A percentile compares a stretch with the other conserved stretches of the same genome.
Conservation (phyloP, 2,113 vertebrate species). For the Hydrolagus affinis region DNA sequence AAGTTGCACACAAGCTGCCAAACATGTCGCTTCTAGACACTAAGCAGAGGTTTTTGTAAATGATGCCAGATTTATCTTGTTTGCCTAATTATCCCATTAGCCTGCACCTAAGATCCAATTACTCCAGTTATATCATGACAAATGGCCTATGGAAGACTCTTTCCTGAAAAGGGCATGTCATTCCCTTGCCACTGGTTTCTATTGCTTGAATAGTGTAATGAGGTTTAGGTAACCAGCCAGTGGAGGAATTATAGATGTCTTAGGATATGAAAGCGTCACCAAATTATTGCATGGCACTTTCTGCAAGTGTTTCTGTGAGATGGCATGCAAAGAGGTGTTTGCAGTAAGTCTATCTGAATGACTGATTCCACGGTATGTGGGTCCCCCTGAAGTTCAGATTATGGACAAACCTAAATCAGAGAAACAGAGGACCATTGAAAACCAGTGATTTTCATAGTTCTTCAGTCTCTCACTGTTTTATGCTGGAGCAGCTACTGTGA, state of each 20-base stretch:
- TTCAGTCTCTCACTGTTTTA: not conserved
- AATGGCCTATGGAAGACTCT: constrained; percentile 23
- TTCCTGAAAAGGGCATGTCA: constrained; percentile 16
- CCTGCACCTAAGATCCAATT: constrained; percentile 56
- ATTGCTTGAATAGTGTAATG: not conserved
- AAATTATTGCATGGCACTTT: not conserved
- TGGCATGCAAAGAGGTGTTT: too few relatives aligned
- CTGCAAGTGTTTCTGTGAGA: not conserved
- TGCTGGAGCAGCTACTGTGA: not conserved
- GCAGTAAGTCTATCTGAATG: not conserved
- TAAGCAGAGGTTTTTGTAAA: constrained; percentile 50
- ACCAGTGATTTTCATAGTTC: not conserved
- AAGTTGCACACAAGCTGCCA: constrained; percentile 41
- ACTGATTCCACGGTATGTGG: not conserved
- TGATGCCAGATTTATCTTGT: constrained; percentile 47
- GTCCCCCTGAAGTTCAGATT: not conserved
- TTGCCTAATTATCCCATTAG: constrained; percentile 64
- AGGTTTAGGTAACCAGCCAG: not conserved
- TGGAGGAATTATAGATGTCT: not conserved
- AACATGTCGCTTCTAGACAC: constrained; percentile 48
- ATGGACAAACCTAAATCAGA: not conserved
- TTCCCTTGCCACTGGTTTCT: constrained; percentile 17
- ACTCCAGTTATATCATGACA: constrained; percentile 42
- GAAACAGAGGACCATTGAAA: not conserved
- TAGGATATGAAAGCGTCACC: not conserved